Conservation (phyloP, 2,888 invertebrate species). For the Orthonevra nobilis region DNA sequence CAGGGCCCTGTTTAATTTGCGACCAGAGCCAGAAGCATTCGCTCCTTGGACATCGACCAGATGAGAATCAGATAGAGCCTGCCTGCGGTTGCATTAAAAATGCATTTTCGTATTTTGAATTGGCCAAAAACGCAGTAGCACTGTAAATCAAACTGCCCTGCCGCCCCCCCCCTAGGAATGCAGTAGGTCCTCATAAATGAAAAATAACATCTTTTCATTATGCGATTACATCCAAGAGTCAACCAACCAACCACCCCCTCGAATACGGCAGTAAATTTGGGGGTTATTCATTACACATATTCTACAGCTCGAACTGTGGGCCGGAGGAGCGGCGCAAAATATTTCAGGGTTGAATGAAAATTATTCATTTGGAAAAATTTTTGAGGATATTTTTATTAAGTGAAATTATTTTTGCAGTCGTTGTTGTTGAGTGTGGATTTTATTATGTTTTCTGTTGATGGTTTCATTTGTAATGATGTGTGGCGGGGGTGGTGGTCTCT, state of each 20-base stretch:
- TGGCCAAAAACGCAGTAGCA: conserved; percentile 27
- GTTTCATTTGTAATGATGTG: conserved; percentile 68
- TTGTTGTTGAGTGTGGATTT: conserved; percentile 41
- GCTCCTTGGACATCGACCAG: conserved; percentile 10
- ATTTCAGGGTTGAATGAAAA: conserved; percentile 68
- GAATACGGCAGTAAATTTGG: conserved; percentile 55
- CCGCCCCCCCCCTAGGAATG: conserved; percentile 28
- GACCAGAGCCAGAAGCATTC: conserved; percentile 44
- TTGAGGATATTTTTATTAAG: conserved; percentile 71
- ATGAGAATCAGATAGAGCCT: conserved; percentile 34
- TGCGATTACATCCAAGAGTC: conserved; percentile 61
- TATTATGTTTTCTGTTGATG: conserved; percentile 63
- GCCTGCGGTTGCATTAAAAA: conserved; percentile 66
- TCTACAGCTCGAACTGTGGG: background rate
- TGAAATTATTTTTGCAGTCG: conserved; percentile 69
- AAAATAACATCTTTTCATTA: conserved; percentile 65
- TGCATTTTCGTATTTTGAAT: conserved; percentile 63
- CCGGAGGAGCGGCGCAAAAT: conserved; percentile 37
- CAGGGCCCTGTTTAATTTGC: conserved; percentile 40
- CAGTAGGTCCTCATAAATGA: conserved; percentile 59
- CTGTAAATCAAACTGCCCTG: background rate
- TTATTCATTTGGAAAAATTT: conserved; percentile 70
- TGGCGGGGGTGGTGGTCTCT: conserved; percentile 16
- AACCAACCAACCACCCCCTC: conserved; percentile 41
- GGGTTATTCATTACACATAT: conserved; percentile 65